phyloP scores from a whole-genome alignment of 2,797 vertebrate species.

The Xenopus petersii region DNA sequence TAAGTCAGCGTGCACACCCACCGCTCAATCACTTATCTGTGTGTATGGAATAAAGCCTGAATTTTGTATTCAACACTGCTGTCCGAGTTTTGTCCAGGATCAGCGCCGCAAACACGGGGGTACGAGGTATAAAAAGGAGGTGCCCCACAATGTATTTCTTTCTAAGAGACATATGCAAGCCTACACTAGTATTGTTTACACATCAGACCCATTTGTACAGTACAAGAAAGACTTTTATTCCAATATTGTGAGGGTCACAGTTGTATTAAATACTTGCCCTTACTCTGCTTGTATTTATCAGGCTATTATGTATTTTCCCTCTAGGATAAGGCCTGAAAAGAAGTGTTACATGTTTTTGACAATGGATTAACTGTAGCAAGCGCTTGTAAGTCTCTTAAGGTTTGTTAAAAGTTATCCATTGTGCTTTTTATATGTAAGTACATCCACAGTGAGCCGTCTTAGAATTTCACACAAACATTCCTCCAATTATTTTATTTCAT shows the following conservation, averaged over 20 bases:
- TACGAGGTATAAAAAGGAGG: too few relatives aligned
- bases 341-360: neutral
- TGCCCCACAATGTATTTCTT: neutral
- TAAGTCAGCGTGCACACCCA: too few relatives aligned
- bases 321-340: constrained; percentile 5
- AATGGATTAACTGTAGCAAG: constrained; percentile 1
- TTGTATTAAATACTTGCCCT: constrained; percentile 6
- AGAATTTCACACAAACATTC: too few relatives aligned
- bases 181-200: constrained; percentile 1
- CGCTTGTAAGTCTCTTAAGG: neutral
- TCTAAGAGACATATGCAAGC: neutral
- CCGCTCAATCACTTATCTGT: too few relatives aligned
- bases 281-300: constrained; percentile 5
- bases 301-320: neutral
- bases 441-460: too few relatives aligned
- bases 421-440: too few relatives aligned
- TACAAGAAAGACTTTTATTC: neutral
- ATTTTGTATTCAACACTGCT: too few relatives aligned
- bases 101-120: too few relatives aligned
- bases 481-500: too few relatives aligned
- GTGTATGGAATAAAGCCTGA: too few relatives aligned
- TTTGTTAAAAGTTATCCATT: constrained; percentile 2
- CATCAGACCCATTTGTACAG: neutral
- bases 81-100: too few relatives aligned
- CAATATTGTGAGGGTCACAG: constrained; percentile 5